These are phyloP conservation scores for Ormyrus rosae DNA, from an alignment of 2,888 invertebrate genomes.

Conservation along the genomic window DNA sequence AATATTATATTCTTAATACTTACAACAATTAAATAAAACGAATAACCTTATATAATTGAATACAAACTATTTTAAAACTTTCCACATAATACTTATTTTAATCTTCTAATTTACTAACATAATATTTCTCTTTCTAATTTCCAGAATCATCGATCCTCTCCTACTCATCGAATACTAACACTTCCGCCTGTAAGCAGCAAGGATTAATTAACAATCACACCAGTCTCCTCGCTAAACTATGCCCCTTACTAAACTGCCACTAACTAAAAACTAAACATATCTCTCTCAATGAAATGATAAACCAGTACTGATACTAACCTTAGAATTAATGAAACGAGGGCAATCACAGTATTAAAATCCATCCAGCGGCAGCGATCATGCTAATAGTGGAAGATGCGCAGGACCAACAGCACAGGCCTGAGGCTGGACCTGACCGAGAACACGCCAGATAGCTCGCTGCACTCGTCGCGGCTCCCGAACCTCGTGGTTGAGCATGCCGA, in stretches of 20 bases:
- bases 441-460: slow-evolving; percentile 73
- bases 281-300: background rate
- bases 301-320: too few relatives aligned
- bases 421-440: slow-evolving; percentile 74
- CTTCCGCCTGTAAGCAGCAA: background rate
- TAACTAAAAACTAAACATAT: background rate
- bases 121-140: slow-evolving; percentile 23
- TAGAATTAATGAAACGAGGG: background rate
- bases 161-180: slow-evolving; percentile 36
- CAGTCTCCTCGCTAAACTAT: background rate
- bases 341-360: background rate
- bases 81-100: too few relatives aligned
- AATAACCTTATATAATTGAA: too few relatives aligned
- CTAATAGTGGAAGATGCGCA: slow-evolving; percentile 73
- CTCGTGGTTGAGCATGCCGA: slow-evolving; percentile 74
- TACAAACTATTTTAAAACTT: too few relatives aligned
- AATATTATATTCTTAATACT: too few relatives aligned
- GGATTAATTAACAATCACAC: background rate
- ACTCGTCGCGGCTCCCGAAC: slow-evolving; percentile 67
- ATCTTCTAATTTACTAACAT: background rate
- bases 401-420: slow-evolving; percentile 72
- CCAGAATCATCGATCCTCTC: slow-evolving; percentile 38
- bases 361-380: slow-evolving; percentile 67
- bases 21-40: too few relatives aligned
- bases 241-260: slow-evolving; percentile 15